phyloP scores from a whole-genome alignment of 2,888 invertebrate genomes.

The Dendrolimus houi region DNA sequence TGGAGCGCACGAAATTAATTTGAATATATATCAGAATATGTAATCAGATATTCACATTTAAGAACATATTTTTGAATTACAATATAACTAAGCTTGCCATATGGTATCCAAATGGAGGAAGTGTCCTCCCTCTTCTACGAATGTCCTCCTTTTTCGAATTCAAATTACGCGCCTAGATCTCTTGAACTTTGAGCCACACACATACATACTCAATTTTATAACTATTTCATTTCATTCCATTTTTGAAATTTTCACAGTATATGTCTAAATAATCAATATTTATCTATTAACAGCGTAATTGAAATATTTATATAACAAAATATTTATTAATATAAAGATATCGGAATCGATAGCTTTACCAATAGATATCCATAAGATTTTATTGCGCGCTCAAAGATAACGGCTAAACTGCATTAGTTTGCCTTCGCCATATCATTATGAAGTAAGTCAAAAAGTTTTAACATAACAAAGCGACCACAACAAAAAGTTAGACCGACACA shows the following conservation, averaged over 20 bases:
- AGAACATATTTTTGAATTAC: background rate
- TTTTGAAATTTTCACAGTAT: no score
- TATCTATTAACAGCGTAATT: no score
- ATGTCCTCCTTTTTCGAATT: no score
- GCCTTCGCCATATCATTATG: background rate
- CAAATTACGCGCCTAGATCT: no score
- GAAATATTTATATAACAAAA: no score
- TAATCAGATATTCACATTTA: background rate
- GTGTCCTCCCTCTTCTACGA: no score
- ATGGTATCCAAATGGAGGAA: no score
- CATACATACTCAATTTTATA: no score
- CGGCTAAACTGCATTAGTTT: background rate
- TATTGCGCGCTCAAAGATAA: background rate
- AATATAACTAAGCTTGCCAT: background rate
- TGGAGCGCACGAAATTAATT: background rate
- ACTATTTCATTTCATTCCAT: no score
- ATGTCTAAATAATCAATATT: no score
- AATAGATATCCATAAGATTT: background rate
- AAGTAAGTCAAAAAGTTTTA: conserved; percentile 24
- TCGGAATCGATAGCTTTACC: background rate
- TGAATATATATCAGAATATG: background rate
- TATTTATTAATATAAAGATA: background rate
- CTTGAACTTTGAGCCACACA: no score
- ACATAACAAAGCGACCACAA: conserved; percentile 31
- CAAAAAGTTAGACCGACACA: conserved; percentile 41